phyloP scores from a whole-genome alignment of 2,888 invertebrate genomes.

The Heliconius ethilla region DNA sequence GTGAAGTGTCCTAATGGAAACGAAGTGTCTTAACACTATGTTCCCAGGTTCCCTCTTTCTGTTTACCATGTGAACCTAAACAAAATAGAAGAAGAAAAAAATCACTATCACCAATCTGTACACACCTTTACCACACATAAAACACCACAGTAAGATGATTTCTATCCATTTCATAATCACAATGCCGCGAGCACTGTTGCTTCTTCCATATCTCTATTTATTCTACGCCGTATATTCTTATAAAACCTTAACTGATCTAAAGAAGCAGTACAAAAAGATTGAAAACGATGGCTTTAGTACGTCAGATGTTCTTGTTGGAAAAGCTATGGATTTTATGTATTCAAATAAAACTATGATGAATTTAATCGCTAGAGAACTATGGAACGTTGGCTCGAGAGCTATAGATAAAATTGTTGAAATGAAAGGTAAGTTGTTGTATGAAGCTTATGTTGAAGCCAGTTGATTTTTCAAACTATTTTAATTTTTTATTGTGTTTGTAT shows the following conservation, averaged over 20 bases:
- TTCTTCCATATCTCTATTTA: slow-evolving; percentile 36
- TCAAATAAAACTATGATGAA: slow-evolving; percentile 71
- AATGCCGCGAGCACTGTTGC: slow-evolving; percentile 37
- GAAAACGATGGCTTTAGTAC: slow-evolving; percentile 55
- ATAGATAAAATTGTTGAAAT: slow-evolving; percentile 66
- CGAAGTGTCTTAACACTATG: too few species aligned
- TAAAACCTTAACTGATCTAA: slow-evolving; percentile 59
- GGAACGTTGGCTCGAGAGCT: slow-evolving; percentile 67
- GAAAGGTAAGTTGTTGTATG: slow-evolving; percentile 51
- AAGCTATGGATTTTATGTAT: slow-evolving; percentile 70
- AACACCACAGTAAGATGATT: neutral
- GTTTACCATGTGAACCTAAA: neutral
- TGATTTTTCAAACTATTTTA: neutral
- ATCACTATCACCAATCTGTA: neutral
- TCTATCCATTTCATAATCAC: slow-evolving; percentile 3
- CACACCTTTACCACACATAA: neutral
- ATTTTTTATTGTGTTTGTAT: neutral
- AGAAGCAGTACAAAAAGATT: slow-evolving; percentile 52
- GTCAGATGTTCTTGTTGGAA: slow-evolving; percentile 63
- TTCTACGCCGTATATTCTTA: slow-evolving; percentile 47
- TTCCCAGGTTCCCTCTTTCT: neutral
- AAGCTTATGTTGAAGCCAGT: neutral
- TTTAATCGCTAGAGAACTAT: slow-evolving; percentile 66
- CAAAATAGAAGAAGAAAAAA: neutral
- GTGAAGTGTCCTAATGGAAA: too few species aligned